phyloP scores from a whole-genome alignment of 1,140 invertebrate genomes.

The Periplaneta americana region DNA sequence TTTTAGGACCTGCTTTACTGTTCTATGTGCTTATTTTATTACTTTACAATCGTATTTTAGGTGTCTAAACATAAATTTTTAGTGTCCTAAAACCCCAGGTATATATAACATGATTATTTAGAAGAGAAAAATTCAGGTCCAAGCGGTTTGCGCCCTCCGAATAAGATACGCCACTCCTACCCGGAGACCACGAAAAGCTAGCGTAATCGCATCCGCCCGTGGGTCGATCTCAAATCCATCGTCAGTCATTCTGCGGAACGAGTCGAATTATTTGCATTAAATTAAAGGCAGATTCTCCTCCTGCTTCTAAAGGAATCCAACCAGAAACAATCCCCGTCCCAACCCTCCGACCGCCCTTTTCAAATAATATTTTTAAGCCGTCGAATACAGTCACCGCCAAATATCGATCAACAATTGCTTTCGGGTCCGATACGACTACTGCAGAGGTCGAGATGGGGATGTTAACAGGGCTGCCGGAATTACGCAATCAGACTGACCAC shows the following conservation, averaged over 20 bases:
- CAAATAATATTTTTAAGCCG: not conserved
- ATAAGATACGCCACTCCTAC: not conserved
- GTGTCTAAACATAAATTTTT: too few species aligned
- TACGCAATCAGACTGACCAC: not conserved
- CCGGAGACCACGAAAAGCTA: too few species aligned
- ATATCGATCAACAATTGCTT: not conserved
- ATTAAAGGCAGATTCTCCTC: not conserved
- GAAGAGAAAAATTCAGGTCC: too few species aligned
- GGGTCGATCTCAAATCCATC: not conserved
- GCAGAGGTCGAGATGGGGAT: not conserved
- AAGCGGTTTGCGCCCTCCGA: too few species aligned
- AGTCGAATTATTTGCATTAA: not conserved
- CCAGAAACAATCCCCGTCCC: not conserved
- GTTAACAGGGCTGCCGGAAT: not conserved
- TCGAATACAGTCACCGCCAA: not conserved
- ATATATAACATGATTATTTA: too few species aligned
- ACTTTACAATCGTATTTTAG: too few species aligned
- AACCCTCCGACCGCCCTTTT: not conserved
- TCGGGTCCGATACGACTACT: not conserved
- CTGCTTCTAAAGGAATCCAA: not conserved
- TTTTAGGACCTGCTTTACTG: too few species aligned
- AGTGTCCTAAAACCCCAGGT: too few species aligned
- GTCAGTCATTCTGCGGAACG: not conserved
- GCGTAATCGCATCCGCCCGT: not conserved
- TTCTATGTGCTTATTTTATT: too few species aligned